Evolutionary conservation across 2,888 invertebrate species (phyloP).

Genomic region (Palloptera scutellata): DNA sequence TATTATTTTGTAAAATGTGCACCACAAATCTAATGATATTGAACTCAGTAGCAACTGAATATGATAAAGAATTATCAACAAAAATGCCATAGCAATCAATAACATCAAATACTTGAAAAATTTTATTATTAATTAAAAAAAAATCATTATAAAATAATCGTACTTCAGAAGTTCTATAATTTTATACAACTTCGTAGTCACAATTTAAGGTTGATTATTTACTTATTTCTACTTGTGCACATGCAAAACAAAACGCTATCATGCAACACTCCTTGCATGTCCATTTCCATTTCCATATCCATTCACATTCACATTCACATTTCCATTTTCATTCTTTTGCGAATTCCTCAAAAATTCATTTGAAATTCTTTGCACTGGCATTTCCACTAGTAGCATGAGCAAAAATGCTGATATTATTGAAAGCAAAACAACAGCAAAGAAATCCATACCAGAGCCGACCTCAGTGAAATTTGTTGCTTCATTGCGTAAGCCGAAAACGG

Average conservation of each 20-base stretch:
- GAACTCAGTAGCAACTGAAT: too few relatives aligned
- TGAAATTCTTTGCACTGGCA: conserved; percentile 50
- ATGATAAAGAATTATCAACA: too few relatives aligned
- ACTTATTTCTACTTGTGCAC: too few relatives aligned
- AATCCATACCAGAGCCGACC: conserved; percentile 48
- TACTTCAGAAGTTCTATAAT: too few relatives aligned
- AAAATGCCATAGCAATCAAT: too few relatives aligned
- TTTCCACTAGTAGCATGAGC: conserved; percentile 46
- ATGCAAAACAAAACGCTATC: neutral
- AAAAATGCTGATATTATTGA: conserved; percentile 45
- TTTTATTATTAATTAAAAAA: too few relatives aligned
- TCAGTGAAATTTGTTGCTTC: conserved; percentile 52
- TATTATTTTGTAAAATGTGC: too few relatives aligned
- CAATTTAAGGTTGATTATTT: too few relatives aligned
- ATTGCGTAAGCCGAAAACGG: conserved; percentile 47
- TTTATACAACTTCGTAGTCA: too few relatives aligned
- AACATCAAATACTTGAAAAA: too few relatives aligned
- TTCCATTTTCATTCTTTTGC: neutral
- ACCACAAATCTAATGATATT: too few relatives aligned
- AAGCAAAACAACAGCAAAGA: conserved; percentile 44
- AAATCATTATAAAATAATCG: too few relatives aligned
- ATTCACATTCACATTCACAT: neutral
- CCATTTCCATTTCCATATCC: neutral
- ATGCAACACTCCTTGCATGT: neutral
- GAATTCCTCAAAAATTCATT: conserved; percentile 33